Conservation (phyloP, 2,113 vertebrate species). For the Pseudorasbora parva region DNA sequence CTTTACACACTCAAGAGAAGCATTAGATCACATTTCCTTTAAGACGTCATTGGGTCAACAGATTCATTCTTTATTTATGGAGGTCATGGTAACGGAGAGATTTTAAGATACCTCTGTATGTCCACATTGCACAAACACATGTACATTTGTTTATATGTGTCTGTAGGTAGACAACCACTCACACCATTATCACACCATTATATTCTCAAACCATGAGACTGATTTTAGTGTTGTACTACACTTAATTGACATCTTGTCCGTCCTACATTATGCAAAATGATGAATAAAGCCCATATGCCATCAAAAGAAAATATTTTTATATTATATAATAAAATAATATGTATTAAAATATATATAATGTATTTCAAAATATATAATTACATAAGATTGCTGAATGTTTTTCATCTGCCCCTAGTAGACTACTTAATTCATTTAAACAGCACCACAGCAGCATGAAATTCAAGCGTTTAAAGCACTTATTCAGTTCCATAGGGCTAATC, state of each 20-base stretch:
- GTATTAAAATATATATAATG: neutral
- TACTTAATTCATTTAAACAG: slow-evolving; percentile 34
- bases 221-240: neutral
- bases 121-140: neutral
- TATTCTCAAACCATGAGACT: neutral
- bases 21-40: slow-evolving; percentile 20
- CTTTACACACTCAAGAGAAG: slow-evolving; percentile 29
- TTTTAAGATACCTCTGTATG: neutral
- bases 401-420: slow-evolving; percentile 13
- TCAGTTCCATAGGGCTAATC: slow-evolving; percentile 45
- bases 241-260: neutral
- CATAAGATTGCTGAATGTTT: neutral
- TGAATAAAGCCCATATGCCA: neutral
- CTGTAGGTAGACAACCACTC: too few relatives aligned
- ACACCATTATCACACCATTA: neutral
- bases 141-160: neutral
- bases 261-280: neutral
- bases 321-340: neutral
- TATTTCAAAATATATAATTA: neutral
- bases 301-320: neutral
- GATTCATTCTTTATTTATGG: slow-evolving; percentile 37
- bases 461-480: slow-evolving; percentile 50
- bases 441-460: slow-evolving; percentile 48
- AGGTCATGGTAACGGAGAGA: neutral
- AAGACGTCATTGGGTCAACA: slow-evolving; percentile 38